phyloP scores from a whole-genome alignment of 2,888 invertebrate genomes.

The Ferdinandea cuprea region DNA sequence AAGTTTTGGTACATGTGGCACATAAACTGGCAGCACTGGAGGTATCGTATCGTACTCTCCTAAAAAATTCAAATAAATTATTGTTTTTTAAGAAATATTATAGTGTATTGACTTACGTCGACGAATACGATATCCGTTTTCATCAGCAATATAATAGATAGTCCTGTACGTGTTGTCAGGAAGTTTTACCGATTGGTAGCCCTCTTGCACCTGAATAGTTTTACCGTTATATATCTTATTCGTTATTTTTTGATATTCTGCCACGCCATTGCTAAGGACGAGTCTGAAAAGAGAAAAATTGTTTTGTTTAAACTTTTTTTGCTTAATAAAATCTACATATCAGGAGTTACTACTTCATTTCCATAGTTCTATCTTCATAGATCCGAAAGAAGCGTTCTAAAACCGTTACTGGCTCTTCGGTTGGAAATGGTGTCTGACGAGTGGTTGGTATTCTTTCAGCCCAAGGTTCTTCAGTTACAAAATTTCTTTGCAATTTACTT shows the following conservation, averaged over 20 bases:
- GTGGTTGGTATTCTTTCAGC: background rate
- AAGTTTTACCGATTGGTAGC: constrained; percentile 25
- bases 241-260: constrained; percentile 39
- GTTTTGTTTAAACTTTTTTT: no score
- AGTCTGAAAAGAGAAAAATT: constrained; percentile 9
- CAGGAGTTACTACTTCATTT: constrained; percentile 52
- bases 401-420: background rate
- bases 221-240: constrained; percentile 24
- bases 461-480: background rate
- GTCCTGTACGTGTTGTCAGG: constrained; percentile 31
- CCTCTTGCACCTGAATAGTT: constrained; percentile 28
- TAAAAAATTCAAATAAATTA: constrained; percentile 10
- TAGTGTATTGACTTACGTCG: constrained; percentile 12
- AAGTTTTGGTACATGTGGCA: constrained; percentile 24
- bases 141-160: constrained; percentile 44
- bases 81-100: background rate
- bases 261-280: constrained; percentile 33
- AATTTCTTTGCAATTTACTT: background rate
- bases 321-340: no score
- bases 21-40: constrained; percentile 34
- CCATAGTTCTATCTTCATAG: constrained; percentile 48
- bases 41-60: constrained; percentile 30
- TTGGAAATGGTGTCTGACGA: background rate
- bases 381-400: constrained; percentile 32
- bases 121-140: constrained; percentile 26